Conservation (phyloP, 2,888 invertebrate genomes). For the Oligia strigilis region DNA sequence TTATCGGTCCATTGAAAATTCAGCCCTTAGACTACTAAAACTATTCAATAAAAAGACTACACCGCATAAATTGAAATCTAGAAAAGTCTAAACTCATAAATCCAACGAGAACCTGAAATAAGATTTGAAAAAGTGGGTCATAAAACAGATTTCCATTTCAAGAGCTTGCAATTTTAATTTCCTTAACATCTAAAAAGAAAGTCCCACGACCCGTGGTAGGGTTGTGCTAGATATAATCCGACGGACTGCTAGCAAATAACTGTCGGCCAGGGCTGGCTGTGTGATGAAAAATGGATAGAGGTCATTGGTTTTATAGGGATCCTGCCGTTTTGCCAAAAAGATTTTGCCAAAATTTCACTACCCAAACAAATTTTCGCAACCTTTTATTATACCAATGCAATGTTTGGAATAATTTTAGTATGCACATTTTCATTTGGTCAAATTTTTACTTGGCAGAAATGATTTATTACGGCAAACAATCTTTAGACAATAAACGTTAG, state of each 20-base stretch:
- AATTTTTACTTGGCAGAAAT: no score
- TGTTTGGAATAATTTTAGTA: no score
- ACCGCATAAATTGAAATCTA: slow-evolving; percentile 9
- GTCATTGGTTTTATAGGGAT: neutral
- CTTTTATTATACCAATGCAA: no score
- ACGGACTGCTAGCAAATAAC: slow-evolving; percentile 43
- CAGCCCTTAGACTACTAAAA: neutral
- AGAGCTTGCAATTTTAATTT: slow-evolving; percentile 59
- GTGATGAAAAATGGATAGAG: neutral
- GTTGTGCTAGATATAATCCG: slow-evolving; percentile 44
- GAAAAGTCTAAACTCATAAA: slow-evolving; percentile 28
- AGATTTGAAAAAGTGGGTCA: slow-evolving; percentile 24
- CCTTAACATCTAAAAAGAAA: slow-evolving; percentile 51
- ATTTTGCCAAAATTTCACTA: no score
- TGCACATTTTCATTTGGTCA: no score
- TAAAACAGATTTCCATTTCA: slow-evolving; percentile 46
- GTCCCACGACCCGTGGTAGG: slow-evolving; percentile 28
- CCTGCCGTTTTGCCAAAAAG: no score
- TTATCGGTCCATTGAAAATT: no score
- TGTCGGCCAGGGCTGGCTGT: slow-evolving; percentile 12
- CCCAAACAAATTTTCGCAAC: no score
- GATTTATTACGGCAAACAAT: no score
- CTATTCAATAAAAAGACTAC: slow-evolving; percentile 14
- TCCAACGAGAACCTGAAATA: slow-evolving; percentile 15
- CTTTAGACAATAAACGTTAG: no score